A percentile compares a stretch with the other conserved stretches of the same genome.
Conservation (phyloP, 2,888 invertebrate species). For the Nephrotoma guestfalica region DNA sequence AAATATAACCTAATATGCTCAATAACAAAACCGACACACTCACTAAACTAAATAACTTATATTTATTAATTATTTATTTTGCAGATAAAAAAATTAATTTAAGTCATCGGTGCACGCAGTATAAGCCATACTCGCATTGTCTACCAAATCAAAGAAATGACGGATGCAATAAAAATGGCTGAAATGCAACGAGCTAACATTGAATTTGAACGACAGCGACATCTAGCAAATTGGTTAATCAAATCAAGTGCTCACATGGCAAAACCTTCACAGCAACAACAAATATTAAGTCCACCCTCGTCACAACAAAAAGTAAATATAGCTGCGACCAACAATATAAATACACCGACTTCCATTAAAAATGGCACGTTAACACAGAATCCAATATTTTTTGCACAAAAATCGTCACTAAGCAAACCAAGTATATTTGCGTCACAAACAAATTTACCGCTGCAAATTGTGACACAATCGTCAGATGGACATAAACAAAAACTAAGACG, state of each 20-base stretch:
- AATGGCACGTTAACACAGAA: constrained; percentile 18
- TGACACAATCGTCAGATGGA: constrained; percentile 22
- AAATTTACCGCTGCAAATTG: constrained; percentile 20
- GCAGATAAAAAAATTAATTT: too few relatives aligned
- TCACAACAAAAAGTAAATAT: constrained; percentile 14
- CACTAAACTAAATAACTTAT: too few relatives aligned
- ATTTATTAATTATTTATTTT: too few relatives aligned
- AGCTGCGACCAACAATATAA: constrained; percentile 10
- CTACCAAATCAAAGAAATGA: constrained; percentile 16
- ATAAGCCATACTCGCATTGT: too few relatives aligned
- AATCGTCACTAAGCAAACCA: constrained; percentile 15
- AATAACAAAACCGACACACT: too few relatives aligned
- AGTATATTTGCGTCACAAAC: constrained; percentile 20
- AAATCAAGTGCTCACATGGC: constrained; percentile 34
- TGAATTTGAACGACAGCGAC: constrained; percentile 33
- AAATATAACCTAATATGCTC: too few relatives aligned
- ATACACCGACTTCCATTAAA: constrained; percentile 6
- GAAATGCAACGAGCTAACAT: constrained; percentile 34
- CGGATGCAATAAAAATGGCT: constrained; percentile 26
- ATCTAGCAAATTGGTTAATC: constrained; percentile 33
- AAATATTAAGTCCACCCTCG: constrained; percentile 17
- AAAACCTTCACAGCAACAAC: constrained; percentile 7
- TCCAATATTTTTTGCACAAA: constrained; percentile 18
- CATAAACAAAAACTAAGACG: constrained; percentile 30
- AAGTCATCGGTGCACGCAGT: neutral